Evolutionary conservation across 1,140 invertebrate species (phyloP).

Genomic region (Pachypeltis micranthus): DNA sequence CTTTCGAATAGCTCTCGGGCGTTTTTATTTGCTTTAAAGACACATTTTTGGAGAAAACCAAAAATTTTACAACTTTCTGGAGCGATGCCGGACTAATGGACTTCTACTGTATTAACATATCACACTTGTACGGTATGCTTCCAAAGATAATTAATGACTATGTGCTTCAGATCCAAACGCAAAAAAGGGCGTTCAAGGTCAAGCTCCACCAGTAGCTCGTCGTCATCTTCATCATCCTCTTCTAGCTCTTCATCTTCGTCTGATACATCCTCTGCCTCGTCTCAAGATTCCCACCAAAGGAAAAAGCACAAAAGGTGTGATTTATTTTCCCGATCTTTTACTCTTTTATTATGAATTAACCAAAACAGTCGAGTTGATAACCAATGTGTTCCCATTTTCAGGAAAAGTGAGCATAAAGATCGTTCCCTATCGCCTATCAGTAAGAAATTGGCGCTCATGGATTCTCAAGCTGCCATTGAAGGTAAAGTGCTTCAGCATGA

Average conservation of each 20-base stretch:
- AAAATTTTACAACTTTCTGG: too few relatives aligned
- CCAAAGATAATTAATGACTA: neutral
- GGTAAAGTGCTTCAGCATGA: slow-evolving; percentile 10
- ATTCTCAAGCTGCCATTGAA: slow-evolving; percentile 19
- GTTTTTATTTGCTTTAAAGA: too few relatives aligned
- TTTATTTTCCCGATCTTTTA: slow-evolving; percentile 7
- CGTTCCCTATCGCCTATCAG: slow-evolving; percentile 63
- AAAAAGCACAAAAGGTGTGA: slow-evolving; percentile 52
- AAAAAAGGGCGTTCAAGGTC: slow-evolving; percentile 54
- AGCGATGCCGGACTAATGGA: too few relatives aligned
- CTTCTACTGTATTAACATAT: too few relatives aligned
- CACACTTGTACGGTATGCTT: neutral
- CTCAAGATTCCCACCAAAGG: slow-evolving; percentile 37
- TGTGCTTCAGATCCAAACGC: slow-evolving; percentile 36
- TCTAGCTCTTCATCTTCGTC: slow-evolving; percentile 34
- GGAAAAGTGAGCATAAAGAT: slow-evolving; percentile 33
- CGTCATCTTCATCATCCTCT: slow-evolving; percentile 46
- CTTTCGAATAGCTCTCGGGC: too few relatives aligned
- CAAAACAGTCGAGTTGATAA: neutral
- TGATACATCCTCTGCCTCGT: slow-evolving; percentile 32
- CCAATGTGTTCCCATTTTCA: slow-evolving; percentile 14
- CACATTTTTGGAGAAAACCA: too few relatives aligned
- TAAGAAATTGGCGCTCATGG: slow-evolving; percentile 50
- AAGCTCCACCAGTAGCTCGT: slow-evolving; percentile 41
- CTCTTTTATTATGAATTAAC: slow-evolving; percentile 12